Evolutionary conservation across 2,888 invertebrate genomes (phyloP).

Genomic region (Serrognathus titanus): DNA sequence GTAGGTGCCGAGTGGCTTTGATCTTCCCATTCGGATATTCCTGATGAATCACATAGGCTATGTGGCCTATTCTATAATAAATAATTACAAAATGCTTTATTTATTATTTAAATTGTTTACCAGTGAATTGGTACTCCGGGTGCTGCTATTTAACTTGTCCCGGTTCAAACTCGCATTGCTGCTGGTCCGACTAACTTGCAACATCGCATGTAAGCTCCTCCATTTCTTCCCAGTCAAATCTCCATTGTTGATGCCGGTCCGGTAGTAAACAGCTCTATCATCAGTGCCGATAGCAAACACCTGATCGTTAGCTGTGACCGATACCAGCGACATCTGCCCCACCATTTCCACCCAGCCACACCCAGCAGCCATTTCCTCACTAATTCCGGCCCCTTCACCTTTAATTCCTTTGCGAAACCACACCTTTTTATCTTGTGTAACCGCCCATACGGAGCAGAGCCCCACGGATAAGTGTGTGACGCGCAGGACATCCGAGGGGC

Average conservation of each 20-base stretch:
- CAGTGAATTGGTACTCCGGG: conserved; percentile 63
- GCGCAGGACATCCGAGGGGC: conserved; percentile 68
- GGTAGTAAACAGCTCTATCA: conserved; percentile 77
- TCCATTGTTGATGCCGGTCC: conserved; percentile 69
- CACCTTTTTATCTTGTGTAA: conserved; percentile 77
- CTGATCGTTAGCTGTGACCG: conserved; percentile 87
- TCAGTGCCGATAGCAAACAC: conserved; percentile 78
- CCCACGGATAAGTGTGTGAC: conserved; percentile 80
- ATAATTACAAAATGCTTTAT: not conserved
- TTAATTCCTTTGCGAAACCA: conserved; percentile 82
- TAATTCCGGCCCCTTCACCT: conserved; percentile 66
- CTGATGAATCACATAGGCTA: conserved; percentile 55
- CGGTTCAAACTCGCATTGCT: conserved; percentile 66
- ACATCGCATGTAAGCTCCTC: conserved; percentile 74
- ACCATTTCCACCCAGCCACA: conserved; percentile 89
- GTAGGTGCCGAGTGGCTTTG: conserved; percentile 72
- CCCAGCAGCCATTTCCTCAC: conserved; percentile 75
- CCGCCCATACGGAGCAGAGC: conserved; percentile 72
- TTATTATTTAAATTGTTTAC: conserved; percentile 38
- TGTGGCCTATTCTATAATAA: conserved; percentile 50
- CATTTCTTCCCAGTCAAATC: conserved; percentile 86
- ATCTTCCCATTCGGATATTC: conserved; percentile 60
- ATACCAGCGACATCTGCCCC: conserved; percentile 76
- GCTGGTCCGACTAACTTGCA: conserved; percentile 79
- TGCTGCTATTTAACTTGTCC: conserved; percentile 39